Evolutionary conservation across 2,888 invertebrate species (phyloP).

Genomic region (Mechanitis mazaeus): DNA sequence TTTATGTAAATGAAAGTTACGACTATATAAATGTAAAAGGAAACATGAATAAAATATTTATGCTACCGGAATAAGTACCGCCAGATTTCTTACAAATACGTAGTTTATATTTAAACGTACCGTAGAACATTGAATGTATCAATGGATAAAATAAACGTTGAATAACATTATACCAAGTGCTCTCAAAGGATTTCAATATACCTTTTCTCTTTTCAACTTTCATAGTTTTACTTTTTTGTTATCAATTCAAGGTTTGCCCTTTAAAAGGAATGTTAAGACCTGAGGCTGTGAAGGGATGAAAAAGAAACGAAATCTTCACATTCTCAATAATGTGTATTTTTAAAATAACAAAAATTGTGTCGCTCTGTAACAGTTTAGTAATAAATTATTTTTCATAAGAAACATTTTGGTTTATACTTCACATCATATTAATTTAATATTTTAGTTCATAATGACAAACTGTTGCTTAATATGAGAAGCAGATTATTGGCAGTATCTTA

Average conservation of each 20-base stretch:
- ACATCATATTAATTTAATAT: no score
- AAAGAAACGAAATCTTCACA: conserved; percentile 9
- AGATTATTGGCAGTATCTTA: not conserved
- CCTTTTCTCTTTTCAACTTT: conserved; percentile 34
- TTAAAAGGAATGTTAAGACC: conserved; percentile 20
- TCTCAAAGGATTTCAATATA: conserved; percentile 54
- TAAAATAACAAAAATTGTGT: no score
- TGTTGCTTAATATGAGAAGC: no score
- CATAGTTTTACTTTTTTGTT: conserved; percentile 24
- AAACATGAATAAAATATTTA: conserved; percentile 8
- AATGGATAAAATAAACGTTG: conserved; percentile 47
- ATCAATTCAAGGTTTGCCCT: conserved; percentile 24
- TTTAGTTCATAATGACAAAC: no score
- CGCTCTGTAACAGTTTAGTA: no score
- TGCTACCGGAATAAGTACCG: conserved; percentile 1
- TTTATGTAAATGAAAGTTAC: not conserved
- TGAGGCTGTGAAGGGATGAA: not conserved
- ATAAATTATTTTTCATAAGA: no score
- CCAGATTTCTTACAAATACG: conserved; percentile 7
- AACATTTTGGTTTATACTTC: no score
- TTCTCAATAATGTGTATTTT: not conserved
- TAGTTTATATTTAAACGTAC: conserved; percentile 7
- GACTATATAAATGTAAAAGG: conserved; percentile 2
- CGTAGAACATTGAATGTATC: conserved; percentile 43
- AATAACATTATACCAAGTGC: conserved; percentile 56